phyloP scores from a whole-genome alignment of 2,113 vertebrate species.

The Boulengeromyrus knoepffleri region DNA sequence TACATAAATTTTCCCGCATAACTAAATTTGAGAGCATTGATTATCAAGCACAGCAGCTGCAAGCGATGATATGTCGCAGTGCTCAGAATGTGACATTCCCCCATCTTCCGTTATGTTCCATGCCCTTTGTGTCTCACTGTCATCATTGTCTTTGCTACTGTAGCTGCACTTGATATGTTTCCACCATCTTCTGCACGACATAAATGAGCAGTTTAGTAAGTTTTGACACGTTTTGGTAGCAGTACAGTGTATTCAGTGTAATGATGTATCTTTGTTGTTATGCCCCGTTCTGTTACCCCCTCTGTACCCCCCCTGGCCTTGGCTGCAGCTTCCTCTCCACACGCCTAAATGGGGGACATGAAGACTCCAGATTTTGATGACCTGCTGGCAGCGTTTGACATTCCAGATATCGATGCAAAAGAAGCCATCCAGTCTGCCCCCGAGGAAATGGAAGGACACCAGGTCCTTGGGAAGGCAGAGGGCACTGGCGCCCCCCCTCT shows the following conservation, averaged over 20 bases:
- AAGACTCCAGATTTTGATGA: constrained; percentile 94
- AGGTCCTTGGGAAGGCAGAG: constrained; percentile 50
- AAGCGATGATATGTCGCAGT: neutral
- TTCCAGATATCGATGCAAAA: constrained; percentile 87
- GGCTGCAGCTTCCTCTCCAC: constrained; percentile 46
- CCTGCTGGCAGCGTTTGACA: constrained; percentile 89
- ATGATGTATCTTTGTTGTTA: neutral
- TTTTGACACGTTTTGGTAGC: neutral
- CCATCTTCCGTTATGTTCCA: neutral
- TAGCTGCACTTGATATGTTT: neutral
- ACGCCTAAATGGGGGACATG: constrained; percentile 86
- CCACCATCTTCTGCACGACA: neutral
- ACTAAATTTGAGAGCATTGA: neutral
- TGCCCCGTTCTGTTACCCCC: neutral
- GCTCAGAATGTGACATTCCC: neutral
- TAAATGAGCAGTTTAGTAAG: neutral
- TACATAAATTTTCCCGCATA: neutral
- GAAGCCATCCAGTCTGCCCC: constrained; percentile 83
- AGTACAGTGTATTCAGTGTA: neutral
- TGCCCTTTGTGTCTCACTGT: neutral
- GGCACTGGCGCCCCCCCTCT: constrained; percentile 51
- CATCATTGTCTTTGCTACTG: neutral
- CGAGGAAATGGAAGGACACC: constrained; percentile 66
- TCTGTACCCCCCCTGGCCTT: neutral
- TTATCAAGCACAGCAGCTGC: neutral